Evolutionary conservation across 2,797 vertebrate species (phyloP).

Genomic region (Leuciscus waleckii): DNA sequence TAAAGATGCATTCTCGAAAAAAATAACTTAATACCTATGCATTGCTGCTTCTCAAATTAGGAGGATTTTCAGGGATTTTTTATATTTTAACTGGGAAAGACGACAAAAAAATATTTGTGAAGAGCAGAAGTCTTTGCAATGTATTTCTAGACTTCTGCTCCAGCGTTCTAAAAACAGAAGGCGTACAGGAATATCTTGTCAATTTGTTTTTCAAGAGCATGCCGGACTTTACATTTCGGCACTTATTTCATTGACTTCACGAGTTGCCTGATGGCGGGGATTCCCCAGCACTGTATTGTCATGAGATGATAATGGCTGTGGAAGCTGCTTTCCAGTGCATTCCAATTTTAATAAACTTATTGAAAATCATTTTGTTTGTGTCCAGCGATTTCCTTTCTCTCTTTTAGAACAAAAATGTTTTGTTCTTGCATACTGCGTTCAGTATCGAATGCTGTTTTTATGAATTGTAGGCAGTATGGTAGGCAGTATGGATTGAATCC

Average conservation of each 20-base stretch:
- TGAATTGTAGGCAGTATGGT: background rate
- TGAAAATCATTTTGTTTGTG: background rate
- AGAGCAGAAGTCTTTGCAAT: background rate
- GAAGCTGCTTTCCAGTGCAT: background rate
- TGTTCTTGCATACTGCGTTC: background rate
- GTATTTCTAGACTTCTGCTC: background rate
- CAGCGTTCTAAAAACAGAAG: background rate
- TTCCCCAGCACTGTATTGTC: background rate
- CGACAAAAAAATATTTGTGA: background rate
- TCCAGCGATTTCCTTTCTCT: background rate
- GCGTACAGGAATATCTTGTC: background rate
- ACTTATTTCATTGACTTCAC: conserved; percentile 6
- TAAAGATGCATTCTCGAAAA: background rate
- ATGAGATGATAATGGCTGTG: conserved; percentile 6
- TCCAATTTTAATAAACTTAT: background rate
- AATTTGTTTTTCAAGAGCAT: conserved; percentile 4
- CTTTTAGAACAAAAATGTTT: background rate
- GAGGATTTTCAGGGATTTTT: background rate
- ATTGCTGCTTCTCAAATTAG: background rate
- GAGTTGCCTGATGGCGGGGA: background rate
- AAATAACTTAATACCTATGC: background rate
- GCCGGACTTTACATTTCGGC: background rate
- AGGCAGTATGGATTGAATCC: conserved; percentile 64
- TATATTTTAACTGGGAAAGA: background rate
- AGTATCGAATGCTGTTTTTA: background rate